Evolutionary conservation across 1,140 invertebrate genomes (phyloP), one percentile per base, ranked within the genome.

Genomic region (Drosophila burlai): DNA sequence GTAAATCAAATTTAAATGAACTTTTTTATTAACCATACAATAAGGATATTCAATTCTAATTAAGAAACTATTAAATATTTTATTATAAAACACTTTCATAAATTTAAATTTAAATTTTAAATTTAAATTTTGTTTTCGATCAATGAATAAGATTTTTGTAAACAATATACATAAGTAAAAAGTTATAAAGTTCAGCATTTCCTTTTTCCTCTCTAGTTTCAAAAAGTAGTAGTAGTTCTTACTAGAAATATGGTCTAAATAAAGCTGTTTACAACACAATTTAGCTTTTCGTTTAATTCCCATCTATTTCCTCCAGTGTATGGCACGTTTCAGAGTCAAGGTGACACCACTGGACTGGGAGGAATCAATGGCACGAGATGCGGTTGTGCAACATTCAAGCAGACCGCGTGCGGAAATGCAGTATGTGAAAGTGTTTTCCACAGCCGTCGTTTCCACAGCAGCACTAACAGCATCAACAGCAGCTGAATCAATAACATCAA

Each of bases 321-420:
- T 55, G 31, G 63, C 73, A 78, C 50, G 59, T 78, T 81, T 87
- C 84, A 87, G 73, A 89, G 83, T 87, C 83, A 87, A 87, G 83
- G 84, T 87, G 81, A 87, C 74, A 63, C 29, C 74, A 52, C n/a
- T 55, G 54, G 38, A 43, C 74, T 42, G 11, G 50, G 40, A 76
- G 72, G 73, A 63, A 63, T 66, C 66, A 81, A 81, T 89, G 81
- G 81, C 83, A 89, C 76, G 36, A 61, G 72, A 73, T 50, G 65
- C 40, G 62, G 75, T 89, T 80, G 81, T 69, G 81, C 84, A 86
- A 86, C 60, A 58, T 57, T 61, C 26, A 64, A 65, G 49, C 61
- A 46, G 24, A 45, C 76, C 72, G 73, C 73, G 55, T 84, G 60
- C 84, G 84, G 84, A 87, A 89, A 84, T 84, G 81, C 72, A 66